phyloP scores from a whole-genome alignment of 2,888 invertebrate genomes.

The Alentia gelatinosa region DNA sequence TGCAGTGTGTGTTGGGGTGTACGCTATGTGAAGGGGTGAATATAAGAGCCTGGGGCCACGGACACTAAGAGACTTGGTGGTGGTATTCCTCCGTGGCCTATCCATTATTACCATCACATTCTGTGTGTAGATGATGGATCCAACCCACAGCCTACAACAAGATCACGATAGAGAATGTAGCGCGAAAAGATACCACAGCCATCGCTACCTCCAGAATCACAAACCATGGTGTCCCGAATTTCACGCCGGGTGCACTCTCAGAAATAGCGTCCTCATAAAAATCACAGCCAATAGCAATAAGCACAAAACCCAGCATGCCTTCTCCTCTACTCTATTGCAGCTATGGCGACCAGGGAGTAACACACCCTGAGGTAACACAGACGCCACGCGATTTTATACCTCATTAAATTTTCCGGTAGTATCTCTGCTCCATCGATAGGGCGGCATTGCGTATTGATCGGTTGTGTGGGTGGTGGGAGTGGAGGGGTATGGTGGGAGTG shows the following conservation, averaged over 20 bases:
- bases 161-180: background rate
- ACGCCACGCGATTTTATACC: background rate
- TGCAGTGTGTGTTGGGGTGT: background rate
- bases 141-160: background rate
- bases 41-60: background rate
- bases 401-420: slow-evolving; percentile 10
- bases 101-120: background rate
- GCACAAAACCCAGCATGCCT: background rate
- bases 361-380: background rate
- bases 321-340: background rate
- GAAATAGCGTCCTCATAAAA: background rate
- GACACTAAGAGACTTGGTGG: background rate
- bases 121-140: background rate
- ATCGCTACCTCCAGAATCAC: background rate
- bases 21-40: background rate
- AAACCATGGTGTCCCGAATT: background rate
- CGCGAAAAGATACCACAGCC: background rate
- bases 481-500: background rate
- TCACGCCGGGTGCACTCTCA: background rate
- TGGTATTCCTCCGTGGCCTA: background rate
- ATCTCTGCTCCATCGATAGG: background rate
- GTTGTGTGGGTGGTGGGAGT: background rate
- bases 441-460: slow-evolving; percentile 15
- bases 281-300: background rate
- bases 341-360: background rate